Conservation (phyloP, 2,888 invertebrate genomes). For the Ernsta delagoae region DNA sequence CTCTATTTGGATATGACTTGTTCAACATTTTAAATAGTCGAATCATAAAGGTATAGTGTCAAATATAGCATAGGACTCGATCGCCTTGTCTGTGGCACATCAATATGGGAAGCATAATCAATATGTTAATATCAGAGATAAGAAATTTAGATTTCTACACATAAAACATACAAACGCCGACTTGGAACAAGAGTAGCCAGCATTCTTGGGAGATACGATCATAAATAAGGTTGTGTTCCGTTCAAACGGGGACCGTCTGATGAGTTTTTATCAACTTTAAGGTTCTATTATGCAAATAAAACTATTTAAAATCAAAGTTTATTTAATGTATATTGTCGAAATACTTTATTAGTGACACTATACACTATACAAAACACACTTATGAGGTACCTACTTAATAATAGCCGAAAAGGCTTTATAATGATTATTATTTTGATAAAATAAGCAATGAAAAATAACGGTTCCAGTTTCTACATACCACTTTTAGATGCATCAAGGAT, state of each 20-base stretch:
- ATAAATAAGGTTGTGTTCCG: constrained; percentile 63
- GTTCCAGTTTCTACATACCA: constrained; percentile 28
- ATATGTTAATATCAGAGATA: constrained; percentile 82
- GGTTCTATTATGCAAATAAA: constrained; percentile 59
- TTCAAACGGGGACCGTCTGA: constrained; percentile 57
- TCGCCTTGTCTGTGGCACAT: constrained; percentile 65
- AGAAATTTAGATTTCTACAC: constrained; percentile 72
- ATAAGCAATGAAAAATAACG: no score
- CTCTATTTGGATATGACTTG: constrained; percentile 16
- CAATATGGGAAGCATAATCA: constrained; percentile 77
- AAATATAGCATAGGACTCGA: constrained; percentile 16
- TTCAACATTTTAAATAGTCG: constrained; percentile 10
- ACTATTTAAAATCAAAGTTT: constrained; percentile 45
- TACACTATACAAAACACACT: neutral
- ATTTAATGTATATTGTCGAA: constrained; percentile 44
- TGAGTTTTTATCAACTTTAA: constrained; percentile 60
- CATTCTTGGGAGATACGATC: constrained; percentile 71
- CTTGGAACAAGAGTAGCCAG: constrained; percentile 68
- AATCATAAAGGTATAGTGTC: neutral
- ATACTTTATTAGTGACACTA: constrained; percentile 19
- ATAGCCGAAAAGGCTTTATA: no score
- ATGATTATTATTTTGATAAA: no score
- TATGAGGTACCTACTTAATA: neutral
- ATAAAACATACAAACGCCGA: constrained; percentile 69
- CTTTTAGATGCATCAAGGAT: constrained; percentile 42